Conservation (phyloP, 2,113 vertebrate genomes). For the Argyrosomus japonicus region DNA sequence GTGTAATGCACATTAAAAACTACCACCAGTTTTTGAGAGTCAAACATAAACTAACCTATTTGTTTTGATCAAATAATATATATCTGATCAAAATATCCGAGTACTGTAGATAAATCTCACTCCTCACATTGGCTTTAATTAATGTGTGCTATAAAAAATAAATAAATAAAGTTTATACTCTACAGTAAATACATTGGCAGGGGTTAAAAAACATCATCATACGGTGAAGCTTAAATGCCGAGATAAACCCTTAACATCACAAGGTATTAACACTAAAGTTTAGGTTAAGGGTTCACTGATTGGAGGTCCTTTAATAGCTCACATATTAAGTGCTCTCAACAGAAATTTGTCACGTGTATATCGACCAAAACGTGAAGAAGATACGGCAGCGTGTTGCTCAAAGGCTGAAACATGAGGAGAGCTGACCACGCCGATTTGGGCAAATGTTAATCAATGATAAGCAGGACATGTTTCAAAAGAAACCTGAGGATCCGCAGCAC, state of each 20-base stretch:
- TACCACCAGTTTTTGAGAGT: no score
- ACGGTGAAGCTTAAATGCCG: background rate
- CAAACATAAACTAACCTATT: no score
- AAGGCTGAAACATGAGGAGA: conserved; percentile 54
- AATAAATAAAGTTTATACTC: background rate
- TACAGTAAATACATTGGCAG: background rate
- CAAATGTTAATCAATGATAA: conserved; percentile 49
- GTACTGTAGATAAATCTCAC: background rate
- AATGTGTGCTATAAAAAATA: background rate
- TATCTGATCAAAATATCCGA: no score
- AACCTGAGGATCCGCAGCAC: background rate
- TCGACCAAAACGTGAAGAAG: conserved; percentile 23
- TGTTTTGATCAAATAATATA: no score
- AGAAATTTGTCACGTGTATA: conserved; percentile 31
- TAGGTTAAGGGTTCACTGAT: background rate
- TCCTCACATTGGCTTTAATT: background rate
- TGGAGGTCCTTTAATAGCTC: conserved; percentile 11
- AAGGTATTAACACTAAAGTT: background rate
- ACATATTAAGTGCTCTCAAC: conserved; percentile 15
- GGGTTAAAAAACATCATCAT: background rate
- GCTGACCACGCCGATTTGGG: background rate
- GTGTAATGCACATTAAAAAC: no score
- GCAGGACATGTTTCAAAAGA: conserved; percentile 18
- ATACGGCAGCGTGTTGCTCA: conserved; percentile 9
- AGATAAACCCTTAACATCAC: background rate